phyloP scores from a whole-genome alignment of 2,113 vertebrate genomes.

The Nasalis larvatus region DNA sequence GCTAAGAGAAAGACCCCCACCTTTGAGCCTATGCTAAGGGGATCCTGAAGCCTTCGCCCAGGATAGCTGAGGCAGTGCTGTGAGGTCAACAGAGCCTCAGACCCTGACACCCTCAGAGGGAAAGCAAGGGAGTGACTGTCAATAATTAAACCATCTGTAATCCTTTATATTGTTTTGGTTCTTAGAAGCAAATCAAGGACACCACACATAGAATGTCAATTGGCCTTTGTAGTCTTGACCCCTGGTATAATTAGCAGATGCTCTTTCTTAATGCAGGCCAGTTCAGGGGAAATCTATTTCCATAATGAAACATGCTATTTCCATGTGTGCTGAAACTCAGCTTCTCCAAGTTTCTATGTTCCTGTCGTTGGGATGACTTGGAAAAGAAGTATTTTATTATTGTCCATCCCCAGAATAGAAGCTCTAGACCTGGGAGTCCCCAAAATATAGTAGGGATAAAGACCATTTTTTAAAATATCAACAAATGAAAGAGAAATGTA shows the following conservation, averaged over 20 bases:
- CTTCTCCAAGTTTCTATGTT: background rate
- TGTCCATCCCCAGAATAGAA: background rate
- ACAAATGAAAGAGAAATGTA: background rate
- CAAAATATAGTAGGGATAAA: background rate
- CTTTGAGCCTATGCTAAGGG: background rate
- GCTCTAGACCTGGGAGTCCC: background rate
- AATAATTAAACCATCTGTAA: background rate
- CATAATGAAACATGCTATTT: background rate
- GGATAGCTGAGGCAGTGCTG: background rate
- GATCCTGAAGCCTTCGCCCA: background rate
- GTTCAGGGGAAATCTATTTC: background rate
- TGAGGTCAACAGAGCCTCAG: background rate
- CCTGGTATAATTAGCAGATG: slow-evolving; percentile 33
- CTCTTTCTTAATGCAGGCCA: background rate
- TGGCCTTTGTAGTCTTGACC: slow-evolving; percentile 14
- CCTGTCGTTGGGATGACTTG: background rate
- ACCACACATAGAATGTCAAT: slow-evolving; percentile 17
- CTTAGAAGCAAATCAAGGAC: slow-evolving; percentile 45
- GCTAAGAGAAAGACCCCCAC: background rate
- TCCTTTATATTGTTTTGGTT: slow-evolving; percentile 16
- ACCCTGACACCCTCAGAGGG: background rate
- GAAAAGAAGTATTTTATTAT: background rate
- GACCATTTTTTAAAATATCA: background rate
- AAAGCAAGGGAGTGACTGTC: background rate
- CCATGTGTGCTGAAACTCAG: background rate